These are phyloP conservation scores for Rhinogobio ventralis DNA, from an alignment of 2,797 vertebrate species.

Conservation along the genomic window DNA sequence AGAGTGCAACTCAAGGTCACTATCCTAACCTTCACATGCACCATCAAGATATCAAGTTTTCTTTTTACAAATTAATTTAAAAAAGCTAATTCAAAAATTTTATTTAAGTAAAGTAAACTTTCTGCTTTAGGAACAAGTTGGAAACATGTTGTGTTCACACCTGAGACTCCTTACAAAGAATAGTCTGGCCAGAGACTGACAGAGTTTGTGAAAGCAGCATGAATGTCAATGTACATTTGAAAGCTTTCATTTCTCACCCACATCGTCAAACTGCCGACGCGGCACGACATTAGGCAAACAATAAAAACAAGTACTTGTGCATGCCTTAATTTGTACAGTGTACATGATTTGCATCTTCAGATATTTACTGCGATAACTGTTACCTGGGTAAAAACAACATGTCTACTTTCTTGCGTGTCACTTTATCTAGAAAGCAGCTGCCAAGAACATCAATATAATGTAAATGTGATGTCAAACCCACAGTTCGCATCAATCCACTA, in stretches of 20 bases:
- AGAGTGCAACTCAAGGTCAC: conserved; percentile 20
- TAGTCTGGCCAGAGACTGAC: neutral
- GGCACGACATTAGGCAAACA: neutral
- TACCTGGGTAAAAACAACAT: conserved; percentile 30
- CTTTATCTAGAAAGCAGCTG: conserved; percentile 31
- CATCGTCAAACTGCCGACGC: neutral
- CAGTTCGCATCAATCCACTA: conserved; percentile 40
- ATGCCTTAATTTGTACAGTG: neutral
- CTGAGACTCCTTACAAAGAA: neutral
- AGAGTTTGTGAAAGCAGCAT: conserved; percentile 3
- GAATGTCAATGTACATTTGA: conserved; percentile 24
- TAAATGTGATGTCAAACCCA: conserved; percentile 37
- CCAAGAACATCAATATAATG: conserved; percentile 25
- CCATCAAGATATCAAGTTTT: neutral
- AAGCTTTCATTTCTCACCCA: conserved; percentile 20
- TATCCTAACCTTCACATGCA: neutral
- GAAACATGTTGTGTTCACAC: neutral
- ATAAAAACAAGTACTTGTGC: neutral
- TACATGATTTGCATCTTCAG: neutral
- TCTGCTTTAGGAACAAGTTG: neutral
- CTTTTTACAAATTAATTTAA: no score
- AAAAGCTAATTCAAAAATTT: no score
- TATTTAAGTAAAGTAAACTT: neutral
- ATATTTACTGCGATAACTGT: conserved; percentile 7
- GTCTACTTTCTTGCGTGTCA: neutral